Evolutionary conservation across 2,113 vertebrate species (phyloP), one percentile per base, ranked within the genome.

Genomic region (Solea solea): DNA sequence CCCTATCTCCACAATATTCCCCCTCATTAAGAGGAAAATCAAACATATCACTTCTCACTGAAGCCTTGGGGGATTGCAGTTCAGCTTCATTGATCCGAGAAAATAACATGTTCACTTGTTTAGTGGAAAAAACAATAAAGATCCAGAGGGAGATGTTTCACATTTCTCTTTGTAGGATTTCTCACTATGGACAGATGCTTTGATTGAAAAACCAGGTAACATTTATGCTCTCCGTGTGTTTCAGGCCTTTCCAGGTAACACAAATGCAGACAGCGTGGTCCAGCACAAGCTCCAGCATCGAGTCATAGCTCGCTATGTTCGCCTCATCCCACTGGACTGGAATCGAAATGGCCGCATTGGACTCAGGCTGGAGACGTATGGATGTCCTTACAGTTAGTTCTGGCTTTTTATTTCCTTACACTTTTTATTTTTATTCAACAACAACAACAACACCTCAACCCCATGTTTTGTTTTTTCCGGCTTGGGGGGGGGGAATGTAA

Each of bases 201-300:
- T 16, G 21, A 16, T 34, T 34, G 34, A 34, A 34, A 34, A 34
- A 34, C 0, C 0, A 9, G 48, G 10, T 51, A 45, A 66, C 8
- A 8, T 21, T 21, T 39, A 10, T 62, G 10, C n/a, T 65, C 9
- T 21, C 39, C 5, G 4, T 64, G 13, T 25, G 4, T 56, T 64
- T 72, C 52, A 90, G 88, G 66, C 71, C 0, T 85, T 90, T 74
- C 64, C 84, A 55, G 88, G 86, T 0, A 90, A 90, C 80, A 86
- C 21, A 5, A 90, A 90, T 8, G 89, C 89, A 54, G 86, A 90
- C 81, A 87, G 77, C 3, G 89, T 90, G 77, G 83, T 90, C 21
- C 83, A 86, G 13, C 77, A 90, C 78, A 81, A 86, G 51, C 86
- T 90, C 13, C 70, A 83, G 79, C 81, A 81, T 4, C 72, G 55